phyloP scores from a whole-genome alignment of 1,140 invertebrate species.

The Gonioctena quinquepunctata region DNA sequence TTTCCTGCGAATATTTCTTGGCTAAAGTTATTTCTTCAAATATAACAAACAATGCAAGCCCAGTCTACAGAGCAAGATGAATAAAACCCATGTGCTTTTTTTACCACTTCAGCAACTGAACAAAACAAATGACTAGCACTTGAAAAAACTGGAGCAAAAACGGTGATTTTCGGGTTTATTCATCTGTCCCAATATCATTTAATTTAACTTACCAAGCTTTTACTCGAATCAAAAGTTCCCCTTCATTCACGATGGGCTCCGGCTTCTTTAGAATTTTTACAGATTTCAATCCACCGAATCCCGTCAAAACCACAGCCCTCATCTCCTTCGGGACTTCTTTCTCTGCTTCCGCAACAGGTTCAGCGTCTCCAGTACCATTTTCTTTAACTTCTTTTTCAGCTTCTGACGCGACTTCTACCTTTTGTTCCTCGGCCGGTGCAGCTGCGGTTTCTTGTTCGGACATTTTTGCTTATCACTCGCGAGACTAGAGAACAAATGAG shows the following conservation, averaged over 20 bases:
- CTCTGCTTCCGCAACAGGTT: constrained; percentile 57
- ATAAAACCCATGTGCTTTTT: too few species aligned
- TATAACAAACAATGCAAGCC: too few species aligned
- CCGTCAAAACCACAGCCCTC: constrained; percentile 78
- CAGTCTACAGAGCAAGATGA: too few species aligned
- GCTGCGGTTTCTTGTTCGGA: constrained; percentile 53
- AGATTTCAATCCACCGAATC: constrained; percentile 83
- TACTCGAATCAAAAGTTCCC: constrained; percentile 81
- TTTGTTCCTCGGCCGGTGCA: constrained; percentile 58
- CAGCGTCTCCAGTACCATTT: constrained; percentile 58
- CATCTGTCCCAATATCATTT: not conserved
- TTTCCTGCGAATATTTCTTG: too few species aligned
- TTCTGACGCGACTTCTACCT: constrained; percentile 57
- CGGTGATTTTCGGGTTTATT: not conserved
- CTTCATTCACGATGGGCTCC: constrained; percentile 72
- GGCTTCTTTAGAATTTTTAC: constrained; percentile 81
- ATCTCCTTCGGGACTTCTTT: constrained; percentile 75
- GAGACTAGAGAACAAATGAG: constrained; percentile 3
- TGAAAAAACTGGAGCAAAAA: too few species aligned
- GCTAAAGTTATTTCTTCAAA: too few species aligned
- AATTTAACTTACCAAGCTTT: constrained; percentile 79
- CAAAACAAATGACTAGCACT: too few species aligned
- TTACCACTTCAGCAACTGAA: too few species aligned
- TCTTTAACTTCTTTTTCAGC: constrained; percentile 59
- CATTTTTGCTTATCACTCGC: constrained; percentile 26